Evolutionary conservation across 2,888 invertebrate genomes (phyloP).

Genomic region (Chorisops tibialis): DNA sequence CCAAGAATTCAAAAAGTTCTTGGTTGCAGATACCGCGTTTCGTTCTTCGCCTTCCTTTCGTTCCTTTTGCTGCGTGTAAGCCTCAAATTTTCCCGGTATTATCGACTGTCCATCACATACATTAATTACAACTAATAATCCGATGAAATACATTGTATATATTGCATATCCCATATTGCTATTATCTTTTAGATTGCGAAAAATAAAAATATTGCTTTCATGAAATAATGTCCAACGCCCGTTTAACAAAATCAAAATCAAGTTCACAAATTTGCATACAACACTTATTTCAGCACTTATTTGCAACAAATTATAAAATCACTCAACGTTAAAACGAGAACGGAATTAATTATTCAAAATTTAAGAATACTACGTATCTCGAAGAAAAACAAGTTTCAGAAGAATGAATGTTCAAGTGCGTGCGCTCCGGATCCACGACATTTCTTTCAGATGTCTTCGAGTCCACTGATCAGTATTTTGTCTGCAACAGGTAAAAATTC

Average conservation of each 20-base stretch:
- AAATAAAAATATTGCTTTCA: too few relatives aligned
- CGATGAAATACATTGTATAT: neutral
- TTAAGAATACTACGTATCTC: neutral
- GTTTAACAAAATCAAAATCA: too few relatives aligned
- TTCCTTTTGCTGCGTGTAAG: constrained; percentile 39
- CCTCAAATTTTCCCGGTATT: constrained; percentile 48
- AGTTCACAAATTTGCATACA: too few relatives aligned
- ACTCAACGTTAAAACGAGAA: too few relatives aligned
- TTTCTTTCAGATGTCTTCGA: constrained; percentile 32
- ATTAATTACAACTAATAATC: neutral
- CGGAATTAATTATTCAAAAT: neutral
- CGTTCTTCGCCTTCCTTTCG: constrained; percentile 38
- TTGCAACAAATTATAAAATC: too few relatives aligned
- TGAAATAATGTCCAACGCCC: too few relatives aligned
- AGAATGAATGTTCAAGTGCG: neutral
- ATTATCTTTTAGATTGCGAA: too few relatives aligned
- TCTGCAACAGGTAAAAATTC: constrained; percentile 32
- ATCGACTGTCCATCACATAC: constrained; percentile 30
- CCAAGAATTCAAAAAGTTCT: constrained; percentile 61
- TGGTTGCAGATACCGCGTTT: constrained; percentile 46
- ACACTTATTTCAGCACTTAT: too few relatives aligned
- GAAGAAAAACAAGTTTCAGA: neutral
- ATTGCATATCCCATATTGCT: neutral
- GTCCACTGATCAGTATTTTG: constrained; percentile 35
- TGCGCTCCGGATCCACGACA: constrained; percentile 21